A percentile compares a stretch with the other conserved stretches of the same genome.
Evolutionary conservation across 2,797 vertebrate species (phyloP).

Genomic region (Mus spretus): DNA sequence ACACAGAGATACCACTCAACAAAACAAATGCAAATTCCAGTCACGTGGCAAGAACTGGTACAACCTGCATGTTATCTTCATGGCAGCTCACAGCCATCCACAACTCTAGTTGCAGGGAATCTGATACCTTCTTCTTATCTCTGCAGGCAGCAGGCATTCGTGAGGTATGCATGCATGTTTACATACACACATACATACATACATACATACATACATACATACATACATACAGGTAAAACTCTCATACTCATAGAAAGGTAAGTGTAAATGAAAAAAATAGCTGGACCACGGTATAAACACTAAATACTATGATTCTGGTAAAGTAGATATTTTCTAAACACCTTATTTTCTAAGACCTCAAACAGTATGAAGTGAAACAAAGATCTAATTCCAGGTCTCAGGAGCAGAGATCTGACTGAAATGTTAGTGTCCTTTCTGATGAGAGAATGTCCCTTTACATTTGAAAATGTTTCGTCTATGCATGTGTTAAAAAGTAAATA

Average conservation of each 20-base stretch:
- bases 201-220: too few relatives aligned
- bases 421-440: background rate
- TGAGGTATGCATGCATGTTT: background rate
- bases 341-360: background rate
- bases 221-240: background rate
- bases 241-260: background rate
- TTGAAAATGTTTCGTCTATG: conserved; percentile 12
- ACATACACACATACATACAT: too few relatives aligned
- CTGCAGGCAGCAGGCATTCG: background rate
- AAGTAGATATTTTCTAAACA: conserved; percentile 20
- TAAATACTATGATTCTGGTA: background rate
- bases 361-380: conserved; percentile 16
- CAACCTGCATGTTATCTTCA: background rate
- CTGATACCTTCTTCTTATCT: background rate
- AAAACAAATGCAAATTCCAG: background rate
- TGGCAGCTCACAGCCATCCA: background rate
- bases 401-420: conserved; percentile 44
- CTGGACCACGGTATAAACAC: background rate
- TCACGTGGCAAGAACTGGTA: background rate
- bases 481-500: background rate
- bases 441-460: conserved; percentile 8
- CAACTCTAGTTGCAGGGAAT: background rate
- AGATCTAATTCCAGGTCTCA: conserved; percentile 36
- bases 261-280: background rate
- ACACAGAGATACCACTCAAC: background rate